Evolutionary conservation across 2,888 invertebrate species (phyloP).

Genomic region (Lepidonotus clava): DNA sequence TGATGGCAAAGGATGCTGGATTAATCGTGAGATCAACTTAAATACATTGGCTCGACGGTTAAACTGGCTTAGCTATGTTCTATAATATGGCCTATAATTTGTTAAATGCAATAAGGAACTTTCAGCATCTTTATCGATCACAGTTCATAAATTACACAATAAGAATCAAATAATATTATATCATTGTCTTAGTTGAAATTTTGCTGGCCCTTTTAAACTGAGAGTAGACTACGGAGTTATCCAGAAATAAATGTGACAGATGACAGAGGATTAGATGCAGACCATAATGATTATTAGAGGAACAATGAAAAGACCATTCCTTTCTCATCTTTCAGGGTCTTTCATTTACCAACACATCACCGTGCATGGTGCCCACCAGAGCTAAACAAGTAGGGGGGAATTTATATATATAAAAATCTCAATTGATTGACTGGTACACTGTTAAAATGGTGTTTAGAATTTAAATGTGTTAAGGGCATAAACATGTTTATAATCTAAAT

Average conservation of each 20-base stretch:
- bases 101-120: no score
- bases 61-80: no score
- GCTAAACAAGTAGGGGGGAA: not conserved
- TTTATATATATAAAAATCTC: not conserved
- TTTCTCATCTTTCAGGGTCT: not conserved
- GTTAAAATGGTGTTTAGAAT: not conserved
- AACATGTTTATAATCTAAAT: not conserved
- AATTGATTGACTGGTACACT: not conserved
- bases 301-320: not conserved
- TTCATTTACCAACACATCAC: constrained; percentile 26
- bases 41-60: no score
- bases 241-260: no score
- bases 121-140: no score
- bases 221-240: no score
- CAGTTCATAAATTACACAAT: no score
- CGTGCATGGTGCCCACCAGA: not conserved
- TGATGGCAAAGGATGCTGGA: constrained; percentile 66
- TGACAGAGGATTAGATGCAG: no score
- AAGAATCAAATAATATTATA: no score
- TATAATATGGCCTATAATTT: not conserved
- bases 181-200: no score
- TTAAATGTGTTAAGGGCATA: not conserved
- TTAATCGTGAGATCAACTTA: constrained; percentile 68
- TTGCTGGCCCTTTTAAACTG: no score
- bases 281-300: no score